Percentiles rank a stretch among this genome's conserved stretches.
Conservation (phyloP, 2,113 vertebrate species). For the Oryzias melastigma region DNA sequence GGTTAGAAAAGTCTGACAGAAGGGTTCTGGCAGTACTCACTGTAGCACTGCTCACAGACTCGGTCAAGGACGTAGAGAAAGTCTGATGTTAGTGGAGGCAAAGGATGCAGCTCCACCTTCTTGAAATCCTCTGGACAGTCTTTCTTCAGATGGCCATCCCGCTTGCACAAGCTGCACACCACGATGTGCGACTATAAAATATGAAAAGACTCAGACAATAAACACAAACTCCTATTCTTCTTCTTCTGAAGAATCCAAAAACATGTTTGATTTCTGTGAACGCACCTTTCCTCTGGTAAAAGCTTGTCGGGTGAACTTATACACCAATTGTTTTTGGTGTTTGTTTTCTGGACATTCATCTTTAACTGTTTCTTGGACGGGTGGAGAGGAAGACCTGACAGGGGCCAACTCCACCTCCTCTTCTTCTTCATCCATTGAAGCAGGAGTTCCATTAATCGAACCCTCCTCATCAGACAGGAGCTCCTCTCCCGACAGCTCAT, state of each 20-base stretch:
- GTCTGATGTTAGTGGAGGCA: constrained; percentile 82
- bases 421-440: constrained; percentile 56
- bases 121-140: constrained; percentile 96
- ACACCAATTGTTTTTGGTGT: constrained; percentile 56
- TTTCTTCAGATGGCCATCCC: constrained; percentile 89
- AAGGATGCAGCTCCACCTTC: constrained; percentile 86
- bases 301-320: constrained; percentile 83
- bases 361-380: constrained; percentile 18
- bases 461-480: constrained; percentile 83
- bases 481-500: constrained; percentile 81
- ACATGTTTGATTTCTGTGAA: too few relatives aligned
- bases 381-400: not conserved
- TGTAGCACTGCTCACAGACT: constrained; percentile 88
- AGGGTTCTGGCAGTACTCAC: constrained; percentile 73
- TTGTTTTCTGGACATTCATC: constrained; percentile 44
- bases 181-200: constrained; percentile 82
- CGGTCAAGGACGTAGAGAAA: constrained; percentile 84
- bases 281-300: constrained; percentile 92
- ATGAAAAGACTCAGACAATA: not conserved
- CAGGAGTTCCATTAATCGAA: constrained; percentile 53
- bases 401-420: constrained; percentile 32
- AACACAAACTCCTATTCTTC: not conserved
- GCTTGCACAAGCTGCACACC: constrained; percentile 91
- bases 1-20: not conserved
- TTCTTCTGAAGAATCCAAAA: not conserved